Evolutionary conservation across 2,888 invertebrate genomes (phyloP).

Genomic region (Tachystola acroxantha): DNA sequence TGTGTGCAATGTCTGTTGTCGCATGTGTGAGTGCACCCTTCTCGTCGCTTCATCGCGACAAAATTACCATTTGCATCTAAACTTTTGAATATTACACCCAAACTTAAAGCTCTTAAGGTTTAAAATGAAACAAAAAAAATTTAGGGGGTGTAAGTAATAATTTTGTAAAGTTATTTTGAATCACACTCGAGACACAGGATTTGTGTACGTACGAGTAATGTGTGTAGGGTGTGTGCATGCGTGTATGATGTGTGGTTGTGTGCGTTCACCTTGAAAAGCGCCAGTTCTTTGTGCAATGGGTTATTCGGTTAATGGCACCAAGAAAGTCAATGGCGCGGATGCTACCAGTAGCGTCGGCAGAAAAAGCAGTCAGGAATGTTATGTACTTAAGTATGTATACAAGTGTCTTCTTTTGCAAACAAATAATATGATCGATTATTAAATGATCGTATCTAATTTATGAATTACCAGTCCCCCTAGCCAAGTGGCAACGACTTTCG

Average conservation of each 20-base stretch:
- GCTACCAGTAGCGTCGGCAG: slow-evolving; percentile 59
- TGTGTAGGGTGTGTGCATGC: too few species aligned
- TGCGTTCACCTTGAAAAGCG: slow-evolving; percentile 76
- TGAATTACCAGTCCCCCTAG: too few species aligned
- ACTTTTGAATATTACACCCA: slow-evolving; percentile 19
- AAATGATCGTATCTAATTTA: too few species aligned
- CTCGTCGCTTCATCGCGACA: slow-evolving; percentile 40
- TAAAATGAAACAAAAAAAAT: slow-evolving; percentile 19
- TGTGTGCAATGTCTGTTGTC: slow-evolving; percentile 40
- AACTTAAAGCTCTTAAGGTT: slow-evolving; percentile 18
- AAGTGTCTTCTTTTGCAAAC: too few species aligned
- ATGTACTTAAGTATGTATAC: background rate
- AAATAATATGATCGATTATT: too few species aligned
- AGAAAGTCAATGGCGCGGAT: slow-evolving; percentile 75
- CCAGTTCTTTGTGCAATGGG: slow-evolving; percentile 78
- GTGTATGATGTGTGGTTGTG: slow-evolving; percentile 39
- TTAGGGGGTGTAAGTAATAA: slow-evolving; percentile 9
- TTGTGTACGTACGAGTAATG: too few species aligned
- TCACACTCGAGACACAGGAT: slow-evolving; percentile 37
- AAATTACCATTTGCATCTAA: slow-evolving; percentile 10
- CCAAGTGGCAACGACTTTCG: too few species aligned
- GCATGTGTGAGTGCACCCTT: slow-evolving; percentile 67
- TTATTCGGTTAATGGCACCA: slow-evolving; percentile 79
- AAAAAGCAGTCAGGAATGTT: background rate
- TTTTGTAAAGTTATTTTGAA: slow-evolving; percentile 59